Base-by-base conservation (phyloP, 2,113 vertebrate genomes). In the Baryphthengus martii region DNA sequence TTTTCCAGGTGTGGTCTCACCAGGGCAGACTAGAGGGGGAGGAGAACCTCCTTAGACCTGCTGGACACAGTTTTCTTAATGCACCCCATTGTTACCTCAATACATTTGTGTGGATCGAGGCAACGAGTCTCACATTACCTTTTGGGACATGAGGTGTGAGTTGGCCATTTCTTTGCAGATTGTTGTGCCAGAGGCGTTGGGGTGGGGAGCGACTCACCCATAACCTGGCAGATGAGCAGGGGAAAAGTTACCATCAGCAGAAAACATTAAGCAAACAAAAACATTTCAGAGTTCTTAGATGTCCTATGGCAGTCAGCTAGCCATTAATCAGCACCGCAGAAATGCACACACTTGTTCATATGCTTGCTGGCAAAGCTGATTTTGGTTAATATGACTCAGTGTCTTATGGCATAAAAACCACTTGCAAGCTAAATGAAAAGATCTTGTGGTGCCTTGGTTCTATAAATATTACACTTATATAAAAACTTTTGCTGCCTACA, bases 321-420 rank as follows among this genome's bases (percentile, higher is more conserved):
- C n/a, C n/a, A 19, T 70, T 79, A 66, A 26, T 66, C 67, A 73
- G 65, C 59, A 24, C 37, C 1, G 2, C 83, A 88, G 72, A 90
- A 88, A 58, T 26, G 25, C 40, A 62, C n/a, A 42, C 3, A 0
- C 37, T 2, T 31, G 3, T 8, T 67, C 17, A 17, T 0, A 0
- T 35, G 17, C 65, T 67, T 40, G 8, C 52, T 88, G 62, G 74
- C 39, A 83, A 79, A 65, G 49, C 62, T 66, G 53, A 47, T 37
- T 88, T 85, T 88, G n/a, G 49, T 90, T 65, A 61, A 20, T 75
- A 47, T 29, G 58, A 17, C 50, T 75, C 62, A 70, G 52, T 26
- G 23, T 49, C 53, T 58, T n/a, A 44, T 2, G 31, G 13, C 28
- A n/a, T 5, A 70, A 55, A 93, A 91, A 68, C 7, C 18, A 56